Percentiles rank a stretch among this genome's conserved stretches.
Evolutionary conservation across 2,888 invertebrate species (phyloP).

Genomic region (Capitulum mitella): DNA sequence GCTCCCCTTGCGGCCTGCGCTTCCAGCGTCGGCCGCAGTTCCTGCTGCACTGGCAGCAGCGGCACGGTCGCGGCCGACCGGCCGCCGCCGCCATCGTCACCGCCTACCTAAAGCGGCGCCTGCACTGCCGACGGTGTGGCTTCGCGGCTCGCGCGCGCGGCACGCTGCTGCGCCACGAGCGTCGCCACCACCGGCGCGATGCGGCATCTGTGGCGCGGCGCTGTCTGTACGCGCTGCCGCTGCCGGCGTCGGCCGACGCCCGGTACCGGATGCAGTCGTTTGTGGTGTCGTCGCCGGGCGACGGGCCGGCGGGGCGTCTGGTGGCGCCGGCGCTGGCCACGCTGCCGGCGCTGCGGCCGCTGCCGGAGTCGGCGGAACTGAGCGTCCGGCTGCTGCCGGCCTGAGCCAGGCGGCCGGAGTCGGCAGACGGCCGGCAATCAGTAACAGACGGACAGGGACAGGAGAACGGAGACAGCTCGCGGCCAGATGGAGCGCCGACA

Average conservation of each 20-base stretch:
- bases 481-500: too few species aligned
- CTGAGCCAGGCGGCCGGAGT: too few species aligned
- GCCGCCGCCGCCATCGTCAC: neutral
- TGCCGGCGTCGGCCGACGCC: neutral
- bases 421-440: too few species aligned
- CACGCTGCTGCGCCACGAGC: neutral
- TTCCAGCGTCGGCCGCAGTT: neutral
- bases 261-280: neutral
- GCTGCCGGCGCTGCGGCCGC: neutral
- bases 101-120: constrained; percentile 3
- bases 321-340: neutral
- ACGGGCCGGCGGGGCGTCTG: too few species aligned
- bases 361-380: neutral
- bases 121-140: neutral
- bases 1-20: neutral
- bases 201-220: neutral
- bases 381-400: neutral
- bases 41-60: constrained; percentile 6
- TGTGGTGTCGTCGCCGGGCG: neutral
- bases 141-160: neutral
- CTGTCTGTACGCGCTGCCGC: neutral
- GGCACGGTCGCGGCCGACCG: neutral
- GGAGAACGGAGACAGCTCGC: too few species aligned
- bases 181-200: neutral
- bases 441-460: too few species aligned